Percentiles rank a stretch among this genome's conserved stretches.
Conservation (phyloP, 2,797 vertebrate species). For the Artibeus jamaicensis region DNA sequence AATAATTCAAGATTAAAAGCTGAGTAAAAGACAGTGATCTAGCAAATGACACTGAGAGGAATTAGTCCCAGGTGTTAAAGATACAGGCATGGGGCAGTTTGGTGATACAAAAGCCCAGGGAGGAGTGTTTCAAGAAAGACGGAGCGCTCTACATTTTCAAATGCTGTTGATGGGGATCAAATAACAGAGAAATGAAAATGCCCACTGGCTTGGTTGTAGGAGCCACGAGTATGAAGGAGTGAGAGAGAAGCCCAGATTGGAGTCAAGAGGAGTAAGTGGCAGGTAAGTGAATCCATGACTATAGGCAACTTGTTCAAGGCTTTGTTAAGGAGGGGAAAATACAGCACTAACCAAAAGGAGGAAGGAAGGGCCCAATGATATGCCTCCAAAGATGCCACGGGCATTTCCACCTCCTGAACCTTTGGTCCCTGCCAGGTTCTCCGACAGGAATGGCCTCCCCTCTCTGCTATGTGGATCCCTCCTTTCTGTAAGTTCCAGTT, state of each 20-base stretch:
- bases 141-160: neutral
- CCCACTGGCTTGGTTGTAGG: neutral
- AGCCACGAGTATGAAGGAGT: fast-evolving
- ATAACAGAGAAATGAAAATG: neutral
- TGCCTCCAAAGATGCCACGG: too few relatives aligned
- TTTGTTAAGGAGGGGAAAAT: neutral
- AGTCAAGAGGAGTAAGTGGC: neutral
- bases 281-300: neutral
- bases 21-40: neutral
- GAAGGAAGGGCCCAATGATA: neutral
- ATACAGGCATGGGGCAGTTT: neutral
- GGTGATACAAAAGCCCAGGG: neutral
- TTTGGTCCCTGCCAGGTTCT: neutral
- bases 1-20: neutral
- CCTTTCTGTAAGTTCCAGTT: neutral
- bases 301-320: neutral
- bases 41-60: neutral
- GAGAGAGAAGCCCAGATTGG: neutral
- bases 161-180: neutral
- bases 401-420: neutral
- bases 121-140: neutral
- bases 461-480: too few relatives aligned
- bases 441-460: neutral
- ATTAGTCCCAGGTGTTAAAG: neutral
- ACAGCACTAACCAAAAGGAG: neutral